Evolutionary conservation across 2,113 vertebrate species (phyloP).

Genomic region (Scartelaos histophorus): DNA sequence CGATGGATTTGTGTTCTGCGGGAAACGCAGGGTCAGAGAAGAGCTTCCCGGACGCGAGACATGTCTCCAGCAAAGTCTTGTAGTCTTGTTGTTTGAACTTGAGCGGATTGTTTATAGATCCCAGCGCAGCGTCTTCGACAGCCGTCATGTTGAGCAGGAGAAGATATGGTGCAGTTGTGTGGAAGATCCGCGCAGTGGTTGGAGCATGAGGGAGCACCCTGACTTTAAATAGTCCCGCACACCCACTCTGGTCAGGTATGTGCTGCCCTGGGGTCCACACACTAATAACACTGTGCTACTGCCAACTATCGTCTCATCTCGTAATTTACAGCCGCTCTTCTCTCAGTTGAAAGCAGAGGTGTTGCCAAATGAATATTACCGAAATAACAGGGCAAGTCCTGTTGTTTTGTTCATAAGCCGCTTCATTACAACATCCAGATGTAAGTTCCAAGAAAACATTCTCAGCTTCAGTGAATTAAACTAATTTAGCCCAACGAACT

Average conservation of each 20-base stretch:
- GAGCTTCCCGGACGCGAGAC: constrained; percentile 55
- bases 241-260: constrained; percentile 53
- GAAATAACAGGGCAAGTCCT: too few relatives aligned
- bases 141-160: constrained; percentile 41
- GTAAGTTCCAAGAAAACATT: neutral
- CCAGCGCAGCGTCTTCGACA: constrained; percentile 29
- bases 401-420: neutral
- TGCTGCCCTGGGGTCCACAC: constrained; percentile 32
- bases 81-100: constrained; percentile 65
- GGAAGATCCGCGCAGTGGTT: neutral
- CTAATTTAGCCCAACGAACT: neutral
- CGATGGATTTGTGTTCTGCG: constrained; percentile 72
- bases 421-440: neutral
- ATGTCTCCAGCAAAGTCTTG: constrained; percentile 40
- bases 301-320: constrained; percentile 25
- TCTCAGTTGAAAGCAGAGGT: neutral
- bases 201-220: neutral
- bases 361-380: too few relatives aligned
- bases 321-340: constrained; percentile 7
- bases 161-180: too few relatives aligned
- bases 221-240: constrained; percentile 52
- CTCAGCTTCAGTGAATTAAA: neutral
- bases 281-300: constrained; percentile 53
- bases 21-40: constrained; percentile 73
- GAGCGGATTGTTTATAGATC: constrained; percentile 69